Base-by-base conservation (phyloP, 2,888 invertebrate species). In the Microchrysa polita region DNA sequence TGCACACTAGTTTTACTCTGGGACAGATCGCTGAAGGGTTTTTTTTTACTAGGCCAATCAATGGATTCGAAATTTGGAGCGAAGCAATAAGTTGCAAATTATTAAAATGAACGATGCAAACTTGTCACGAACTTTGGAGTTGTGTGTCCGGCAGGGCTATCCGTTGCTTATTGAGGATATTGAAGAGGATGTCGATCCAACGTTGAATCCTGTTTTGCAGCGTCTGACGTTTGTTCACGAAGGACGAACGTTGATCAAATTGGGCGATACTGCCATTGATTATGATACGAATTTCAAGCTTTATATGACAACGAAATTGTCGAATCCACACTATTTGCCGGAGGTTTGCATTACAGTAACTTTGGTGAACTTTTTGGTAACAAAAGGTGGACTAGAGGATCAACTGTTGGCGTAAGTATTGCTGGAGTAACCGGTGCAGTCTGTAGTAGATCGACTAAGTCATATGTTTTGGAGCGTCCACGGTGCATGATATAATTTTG, bases 301-400 rank as follows among this genome's bases (percentile, higher is more conserved):
- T 61, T 97, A 96, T 82, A 91, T 97, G 81, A 96, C 96, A 0
- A 95, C 96, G 0, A 96, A 96, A 84, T 86, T 96, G 73, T 89
- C 95, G 0, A 97, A 97, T 87, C 97, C 97, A 0, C 96, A 96
- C 86, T 97, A 96, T 84, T 85, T 96, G 76, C 97, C 97, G 0
- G 96, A 97, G 84, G 90, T 96, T 76, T 95, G 96, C 81, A 95
- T 95, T 75, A 94, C 95, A 87, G 96, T 96, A 1, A 95, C 95
- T 0, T 87, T 97, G 12, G 92, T 97, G 7, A 97, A 97, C 85
- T 97, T 97, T 82, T 93, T 96, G 71, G 96, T 97, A 44, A 96
- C 96, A 0, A 90, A 91, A 0, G 91, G 91, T 59, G 97, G 97
- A 2, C 86, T 97, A 2, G 96, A 97, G 83, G 97, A 97, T 83